These are phyloP conservation scores for Oplegnathus fasciatus DNA, from an alignment of 2,113 vertebrate genomes.

Conservation along the genomic window DNA sequence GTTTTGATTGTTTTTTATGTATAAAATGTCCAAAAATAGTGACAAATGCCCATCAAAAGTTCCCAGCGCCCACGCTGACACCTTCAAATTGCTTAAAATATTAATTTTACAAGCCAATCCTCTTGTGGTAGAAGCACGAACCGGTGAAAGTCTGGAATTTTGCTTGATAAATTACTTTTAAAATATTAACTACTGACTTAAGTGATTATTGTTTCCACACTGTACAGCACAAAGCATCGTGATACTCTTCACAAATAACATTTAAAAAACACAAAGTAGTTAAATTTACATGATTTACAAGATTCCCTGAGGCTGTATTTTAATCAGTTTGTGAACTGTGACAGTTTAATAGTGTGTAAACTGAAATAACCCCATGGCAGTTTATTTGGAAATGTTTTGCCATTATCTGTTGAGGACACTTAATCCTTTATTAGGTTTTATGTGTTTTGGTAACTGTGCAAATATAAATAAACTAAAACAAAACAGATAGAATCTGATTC, in stretches of 20 bases:
- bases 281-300: not conserved
- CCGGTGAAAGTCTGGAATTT: not conserved
- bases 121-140: not conserved
- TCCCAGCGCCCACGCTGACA: not conserved
- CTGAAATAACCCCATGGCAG: no score
- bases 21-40: not conserved
- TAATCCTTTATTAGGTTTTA: no score
- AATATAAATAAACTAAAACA: not conserved
- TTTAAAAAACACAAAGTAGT: not conserved
- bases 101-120: not conserved
- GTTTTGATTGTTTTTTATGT: no score
- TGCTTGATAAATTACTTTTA: not conserved
- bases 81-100: not conserved
- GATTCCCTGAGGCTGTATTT: not conserved
- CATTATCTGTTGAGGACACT: no score
- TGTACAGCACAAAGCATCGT: not conserved
- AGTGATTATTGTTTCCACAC: not conserved
- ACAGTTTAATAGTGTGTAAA: no score
- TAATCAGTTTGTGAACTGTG: no score
- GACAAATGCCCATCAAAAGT: not conserved
- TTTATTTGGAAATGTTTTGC: no score
- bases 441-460: no score
- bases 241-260: not conserved
- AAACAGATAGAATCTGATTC: no score
- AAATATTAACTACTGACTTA: not conserved